These are phyloP conservation scores for Lydus trimaculatus DNA, from an alignment of 2,888 invertebrate species.

Conservation along the genomic window DNA sequence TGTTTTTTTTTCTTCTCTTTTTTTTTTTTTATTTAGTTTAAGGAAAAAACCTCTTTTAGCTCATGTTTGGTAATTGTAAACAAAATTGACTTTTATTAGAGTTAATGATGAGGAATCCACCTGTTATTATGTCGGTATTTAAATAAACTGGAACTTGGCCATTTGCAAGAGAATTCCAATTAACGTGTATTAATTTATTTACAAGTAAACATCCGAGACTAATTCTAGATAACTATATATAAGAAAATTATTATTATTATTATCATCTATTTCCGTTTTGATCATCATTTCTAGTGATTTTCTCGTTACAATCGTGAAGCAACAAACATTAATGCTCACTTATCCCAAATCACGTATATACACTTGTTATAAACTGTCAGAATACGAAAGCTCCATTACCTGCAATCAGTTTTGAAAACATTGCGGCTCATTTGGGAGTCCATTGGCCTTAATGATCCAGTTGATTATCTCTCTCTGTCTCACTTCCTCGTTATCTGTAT, in stretches of 20 bases:
- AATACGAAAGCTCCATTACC: constrained; percentile 17
- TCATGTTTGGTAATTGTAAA: background rate
- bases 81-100: background rate
- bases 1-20: background rate
- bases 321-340: background rate
- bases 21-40: background rate
- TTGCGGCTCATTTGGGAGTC: constrained; percentile 29
- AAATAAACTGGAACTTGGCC: background rate
- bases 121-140: background rate
- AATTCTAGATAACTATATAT: too few relatives aligned
- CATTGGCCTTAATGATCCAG: constrained; percentile 33
- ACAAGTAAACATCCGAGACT: constrained; percentile 27
- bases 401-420: constrained; percentile 22
- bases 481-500: too few relatives aligned
- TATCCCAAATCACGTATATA: constrained; percentile 2
- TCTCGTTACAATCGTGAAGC: background rate
- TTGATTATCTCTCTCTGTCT: background rate
- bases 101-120: background rate
- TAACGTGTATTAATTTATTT: constrained; percentile 25
- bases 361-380: constrained; percentile 11
- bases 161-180: constrained; percentile 17
- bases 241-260: too few relatives aligned
- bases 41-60: too few relatives aligned
- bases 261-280: background rate
- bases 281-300: too few relatives aligned